phyloP scores from a whole-genome alignment of 2,797 vertebrate species.

The Enteromius radiatus region DNA sequence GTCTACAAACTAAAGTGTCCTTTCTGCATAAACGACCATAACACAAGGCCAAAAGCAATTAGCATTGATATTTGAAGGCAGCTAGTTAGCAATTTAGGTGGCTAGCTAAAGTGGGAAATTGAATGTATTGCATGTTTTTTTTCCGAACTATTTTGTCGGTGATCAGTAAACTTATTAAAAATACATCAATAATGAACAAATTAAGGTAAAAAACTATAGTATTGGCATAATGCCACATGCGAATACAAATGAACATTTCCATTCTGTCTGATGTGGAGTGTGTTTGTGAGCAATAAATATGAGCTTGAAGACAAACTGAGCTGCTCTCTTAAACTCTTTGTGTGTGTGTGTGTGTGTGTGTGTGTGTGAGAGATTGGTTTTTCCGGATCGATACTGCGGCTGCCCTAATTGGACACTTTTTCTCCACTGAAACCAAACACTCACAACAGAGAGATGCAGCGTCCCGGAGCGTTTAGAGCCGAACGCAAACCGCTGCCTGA shows the following conservation, averaged over 20 bases:
- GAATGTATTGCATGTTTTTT: no score
- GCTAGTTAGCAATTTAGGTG: not conserved
- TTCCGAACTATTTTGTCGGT: no score
- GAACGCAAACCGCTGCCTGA: conserved; percentile 11
- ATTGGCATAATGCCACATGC: not conserved
- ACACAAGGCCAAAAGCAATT: not conserved
- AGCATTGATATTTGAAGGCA: not conserved
- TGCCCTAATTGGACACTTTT: conserved; percentile 61
- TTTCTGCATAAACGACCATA: not conserved
- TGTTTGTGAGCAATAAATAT: not conserved
- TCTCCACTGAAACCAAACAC: conserved; percentile 61
- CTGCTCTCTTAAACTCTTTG: not conserved
- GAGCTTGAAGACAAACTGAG: conserved; percentile 13
- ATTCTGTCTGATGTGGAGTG: not conserved
- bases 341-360: conserved; percentile 10
- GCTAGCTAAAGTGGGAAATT: not conserved
- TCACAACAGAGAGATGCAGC: conserved; percentile 39
- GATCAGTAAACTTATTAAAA: no score
- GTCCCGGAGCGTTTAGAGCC: conserved; percentile 47
- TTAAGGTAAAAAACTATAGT: no score
- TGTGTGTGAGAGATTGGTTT: not conserved
- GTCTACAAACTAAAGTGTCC: not conserved
- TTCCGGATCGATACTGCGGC: conserved; percentile 59
- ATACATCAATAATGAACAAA: no score
- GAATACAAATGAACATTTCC: not conserved